Percentiles rank a stretch among this genome's conserved stretches.
Evolutionary conservation across 1,140 invertebrate genomes (phyloP).

Genomic region (Onthophagus taurus): DNA sequence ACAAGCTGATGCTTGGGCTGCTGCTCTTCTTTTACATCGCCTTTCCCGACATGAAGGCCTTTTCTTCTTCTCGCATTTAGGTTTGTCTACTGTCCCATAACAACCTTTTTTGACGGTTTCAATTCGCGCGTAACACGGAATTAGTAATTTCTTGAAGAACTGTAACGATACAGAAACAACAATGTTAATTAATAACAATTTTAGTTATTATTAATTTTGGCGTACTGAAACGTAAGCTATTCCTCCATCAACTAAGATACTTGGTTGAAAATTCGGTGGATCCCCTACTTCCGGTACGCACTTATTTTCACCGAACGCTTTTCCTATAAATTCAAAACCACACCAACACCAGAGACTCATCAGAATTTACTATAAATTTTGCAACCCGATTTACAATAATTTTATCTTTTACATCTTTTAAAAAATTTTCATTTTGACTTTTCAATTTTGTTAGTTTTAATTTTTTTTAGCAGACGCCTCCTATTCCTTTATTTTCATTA

Average conservation of each 20-base stretch:
- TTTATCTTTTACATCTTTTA: too few species aligned
- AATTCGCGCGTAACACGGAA: conserved; percentile 2
- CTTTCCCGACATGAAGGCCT: too few species aligned
- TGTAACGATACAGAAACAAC: conserved; percentile 1
- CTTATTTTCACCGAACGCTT: conserved; percentile 22
- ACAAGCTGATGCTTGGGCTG: background rate
- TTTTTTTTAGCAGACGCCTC: too few species aligned
- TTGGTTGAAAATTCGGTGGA: conserved; percentile 27
- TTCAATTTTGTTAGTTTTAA: too few species aligned
- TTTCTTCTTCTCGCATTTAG: background rate
- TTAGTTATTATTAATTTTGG: background rate
- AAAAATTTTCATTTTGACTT: too few species aligned
- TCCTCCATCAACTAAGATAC: conserved; percentile 24
- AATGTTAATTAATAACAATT: background rate
- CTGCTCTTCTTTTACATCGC: background rate
- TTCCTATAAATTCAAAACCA: conserved; percentile 17
- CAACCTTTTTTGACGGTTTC: conserved; percentile 1
- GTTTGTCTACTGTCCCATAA: background rate
- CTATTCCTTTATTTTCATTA: too few species aligned
- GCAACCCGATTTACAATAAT: too few species aligned
- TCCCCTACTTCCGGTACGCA: conserved; percentile 17
- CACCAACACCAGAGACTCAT: too few species aligned
- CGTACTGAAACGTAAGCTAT: conserved; percentile 27
- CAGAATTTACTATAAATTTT: too few species aligned
- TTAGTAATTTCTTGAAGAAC: conserved; percentile 9